Evolutionary conservation across 2,888 invertebrate genomes (phyloP), one percentile per base, ranked within the genome.

Genomic region (Netelia inedita): DNA sequence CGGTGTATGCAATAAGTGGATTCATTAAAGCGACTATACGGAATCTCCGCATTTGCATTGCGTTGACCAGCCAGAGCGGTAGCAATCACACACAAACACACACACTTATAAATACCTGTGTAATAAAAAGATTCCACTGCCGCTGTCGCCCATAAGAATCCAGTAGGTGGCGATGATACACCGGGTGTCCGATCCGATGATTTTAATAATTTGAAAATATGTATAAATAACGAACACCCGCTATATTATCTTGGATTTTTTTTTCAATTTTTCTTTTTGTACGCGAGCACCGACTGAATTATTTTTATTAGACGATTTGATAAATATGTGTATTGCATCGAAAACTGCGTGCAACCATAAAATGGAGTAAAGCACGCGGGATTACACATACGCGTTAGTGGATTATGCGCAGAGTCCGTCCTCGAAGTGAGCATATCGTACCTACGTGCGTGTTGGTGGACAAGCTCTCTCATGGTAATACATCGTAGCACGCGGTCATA

Each of bases 11-110:
- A 92, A 72, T 79, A 92, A 92, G 92, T 92, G 92, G 92, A 92
- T 91, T 92, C 92, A 92, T 92, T 92, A 92, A 90, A 87, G 86
- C 84, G 88, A 88, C 82, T 89, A 88, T 88, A 86, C 88, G 91
- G 91, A 92, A 91, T 92, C 89, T 89, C 73, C 86, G 89, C 88
- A 91, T 92, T 91, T 89, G 90, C 91, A 91, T 90, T 88, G 83
- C 81, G 89, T 61, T 63, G 23, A 72, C 83, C 76, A 72, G 72
- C n/a, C 14, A 74, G 63, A 57, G 57, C 89, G 90, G 21, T 19
- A 53, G 92, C 91, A 35, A 50, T 46, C 16, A 11, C 21, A 11
- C 19, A 16, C 57, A 21, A 16, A 57, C n/a, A 16, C 1, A 55
- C 19, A 19, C 3, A 55, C n/a, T 6, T 55, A 55, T 16, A 55